A percentile compares a stretch with the other conserved stretches of the same genome.
Conservation (phyloP, 2,797 vertebrate genomes). For the Siniperca undulata region DNA sequence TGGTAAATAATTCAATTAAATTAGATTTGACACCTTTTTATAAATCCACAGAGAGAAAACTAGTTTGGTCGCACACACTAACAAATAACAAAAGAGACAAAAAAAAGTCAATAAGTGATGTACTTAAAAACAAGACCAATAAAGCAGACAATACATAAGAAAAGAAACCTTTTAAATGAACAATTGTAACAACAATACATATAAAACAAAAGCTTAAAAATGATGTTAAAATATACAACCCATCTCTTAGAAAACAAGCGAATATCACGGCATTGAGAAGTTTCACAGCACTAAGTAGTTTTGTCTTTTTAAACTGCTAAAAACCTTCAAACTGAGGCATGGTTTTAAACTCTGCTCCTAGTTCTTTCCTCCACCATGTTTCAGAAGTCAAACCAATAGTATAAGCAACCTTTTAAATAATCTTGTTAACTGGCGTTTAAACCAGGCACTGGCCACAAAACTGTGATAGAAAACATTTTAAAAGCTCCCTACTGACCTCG, state of each 20-base stretch:
- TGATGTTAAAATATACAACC: background rate
- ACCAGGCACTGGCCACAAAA: background rate
- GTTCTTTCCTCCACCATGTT: background rate
- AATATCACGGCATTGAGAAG: background rate
- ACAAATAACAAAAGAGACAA: background rate
- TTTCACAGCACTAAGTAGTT: background rate
- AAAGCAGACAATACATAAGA: background rate
- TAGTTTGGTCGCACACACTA: background rate
- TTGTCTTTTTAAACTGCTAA: background rate
- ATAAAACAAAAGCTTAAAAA: too few species aligned
- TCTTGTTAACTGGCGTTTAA: background rate
- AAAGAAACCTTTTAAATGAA: background rate
- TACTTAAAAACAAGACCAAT: background rate
- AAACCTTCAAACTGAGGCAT: background rate
- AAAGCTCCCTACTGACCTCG: background rate
- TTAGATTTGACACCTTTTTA: background rate
- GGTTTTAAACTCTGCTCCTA: background rate
- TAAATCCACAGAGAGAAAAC: background rate
- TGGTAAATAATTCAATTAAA: background rate
- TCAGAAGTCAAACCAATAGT: background rate
- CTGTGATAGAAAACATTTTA: background rate
- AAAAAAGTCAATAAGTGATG: background rate
- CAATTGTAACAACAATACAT: background rate
- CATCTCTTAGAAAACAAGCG: background rate
- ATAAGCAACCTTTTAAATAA: background rate